phyloP scores from a whole-genome alignment of 2,888 invertebrate species.

The Conistra vaccinii region DNA sequence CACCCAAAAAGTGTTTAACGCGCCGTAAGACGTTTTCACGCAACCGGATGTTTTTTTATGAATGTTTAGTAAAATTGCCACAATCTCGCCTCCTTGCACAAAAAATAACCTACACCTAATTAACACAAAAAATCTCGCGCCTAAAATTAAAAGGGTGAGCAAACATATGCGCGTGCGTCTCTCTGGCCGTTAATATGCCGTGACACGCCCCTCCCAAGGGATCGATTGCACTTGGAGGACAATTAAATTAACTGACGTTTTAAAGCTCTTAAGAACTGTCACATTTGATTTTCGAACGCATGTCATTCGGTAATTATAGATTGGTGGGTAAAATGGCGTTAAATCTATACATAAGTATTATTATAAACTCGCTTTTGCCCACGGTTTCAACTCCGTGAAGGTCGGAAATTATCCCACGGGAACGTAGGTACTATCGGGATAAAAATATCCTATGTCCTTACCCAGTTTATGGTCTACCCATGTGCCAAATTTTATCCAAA shows the following conservation, averaged over 20 bases:
- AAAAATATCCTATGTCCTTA: too few relatives aligned
- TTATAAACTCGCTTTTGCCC: too few relatives aligned
- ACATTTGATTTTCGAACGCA: slow-evolving; percentile 25
- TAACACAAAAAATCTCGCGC: slow-evolving; percentile 30
- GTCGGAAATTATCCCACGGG: too few relatives aligned
- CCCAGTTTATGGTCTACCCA: too few relatives aligned
- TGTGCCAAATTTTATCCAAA: too few relatives aligned
- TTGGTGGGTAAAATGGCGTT: too few relatives aligned
- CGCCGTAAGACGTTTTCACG: too few relatives aligned
- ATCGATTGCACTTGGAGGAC: slow-evolving; percentile 62
- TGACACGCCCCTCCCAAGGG: slow-evolving; percentile 54
- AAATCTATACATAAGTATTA: too few relatives aligned
- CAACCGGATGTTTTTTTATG: neutral
- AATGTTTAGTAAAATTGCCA: neutral
- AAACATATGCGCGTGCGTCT: slow-evolving; percentile 40
- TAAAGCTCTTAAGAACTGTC: slow-evolving; percentile 61
- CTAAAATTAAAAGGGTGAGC: slow-evolving; percentile 61
- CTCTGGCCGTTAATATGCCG: slow-evolving; percentile 41
- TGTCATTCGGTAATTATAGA: too few relatives aligned
- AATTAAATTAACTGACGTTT: slow-evolving; percentile 60
- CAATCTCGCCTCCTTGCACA: neutral
- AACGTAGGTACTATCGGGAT: too few relatives aligned
- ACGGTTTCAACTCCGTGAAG: too few relatives aligned
- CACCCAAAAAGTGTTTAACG: too few relatives aligned
- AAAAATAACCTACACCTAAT: slow-evolving; percentile 35